phyloP scores from a whole-genome alignment of 2,113 vertebrate genomes.

The Myiopsitta monachus region DNA sequence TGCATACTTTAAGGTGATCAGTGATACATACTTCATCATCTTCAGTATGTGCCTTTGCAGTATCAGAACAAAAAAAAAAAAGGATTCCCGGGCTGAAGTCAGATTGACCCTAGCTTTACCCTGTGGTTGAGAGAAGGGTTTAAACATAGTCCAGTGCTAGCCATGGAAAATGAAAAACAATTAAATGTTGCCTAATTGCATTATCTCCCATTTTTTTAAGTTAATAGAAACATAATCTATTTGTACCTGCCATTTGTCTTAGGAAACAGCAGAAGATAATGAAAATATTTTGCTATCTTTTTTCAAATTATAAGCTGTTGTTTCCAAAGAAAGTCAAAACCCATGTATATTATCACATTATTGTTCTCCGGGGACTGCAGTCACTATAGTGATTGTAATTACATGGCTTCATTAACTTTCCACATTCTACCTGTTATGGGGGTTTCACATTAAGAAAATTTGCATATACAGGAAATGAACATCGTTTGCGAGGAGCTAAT shows the following conservation, averaged over 20 bases:
- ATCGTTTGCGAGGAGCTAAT: constrained; percentile 79
- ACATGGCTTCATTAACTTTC: constrained; percentile 92
- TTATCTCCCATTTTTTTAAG: constrained; percentile 76
- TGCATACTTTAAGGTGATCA: not conserved
- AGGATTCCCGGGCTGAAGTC: not conserved
- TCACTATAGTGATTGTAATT: constrained; percentile 91
- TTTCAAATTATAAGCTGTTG: constrained; percentile 81
- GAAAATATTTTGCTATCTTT: constrained; percentile 86
- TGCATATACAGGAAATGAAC: constrained; percentile 91
- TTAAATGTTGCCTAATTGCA: constrained; percentile 54
- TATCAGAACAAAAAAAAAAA: not conserved
- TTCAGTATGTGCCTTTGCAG: not conserved
- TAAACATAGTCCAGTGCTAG: constrained; percentile 25
- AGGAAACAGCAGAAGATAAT: constrained; percentile 79
- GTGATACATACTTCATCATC: not conserved
- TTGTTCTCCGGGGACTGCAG: constrained; percentile 79
- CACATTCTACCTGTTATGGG: constrained; percentile 85
- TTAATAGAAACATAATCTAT: constrained; percentile 81
- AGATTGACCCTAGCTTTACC: not conserved
- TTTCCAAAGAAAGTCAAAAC: constrained; percentile 78
- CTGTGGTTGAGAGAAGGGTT: not conserved
- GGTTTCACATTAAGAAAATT: constrained; percentile 85
- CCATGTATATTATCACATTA: constrained; percentile 81
- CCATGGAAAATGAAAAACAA: constrained; percentile 38
- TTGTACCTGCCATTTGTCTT: constrained; percentile 82